These are phyloP conservation scores for Triops longicaudatus DNA, from an alignment of 1,140 invertebrate species.

Conservation along the genomic window DNA sequence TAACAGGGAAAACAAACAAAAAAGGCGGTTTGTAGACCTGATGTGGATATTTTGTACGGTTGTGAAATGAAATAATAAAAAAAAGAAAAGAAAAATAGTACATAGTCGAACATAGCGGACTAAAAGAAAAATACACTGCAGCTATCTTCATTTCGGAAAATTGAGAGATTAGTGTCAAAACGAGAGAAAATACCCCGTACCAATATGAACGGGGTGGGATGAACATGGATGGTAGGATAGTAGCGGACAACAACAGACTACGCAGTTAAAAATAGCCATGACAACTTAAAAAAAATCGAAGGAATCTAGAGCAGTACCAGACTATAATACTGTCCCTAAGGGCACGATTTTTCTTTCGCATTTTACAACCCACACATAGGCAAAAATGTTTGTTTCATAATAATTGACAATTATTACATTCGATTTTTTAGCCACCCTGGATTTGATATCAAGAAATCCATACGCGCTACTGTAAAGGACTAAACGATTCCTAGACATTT, in stretches of 20 bases:
- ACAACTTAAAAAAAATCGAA: not conserved
- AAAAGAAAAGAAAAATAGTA: not conserved
- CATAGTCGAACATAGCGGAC: not conserved
- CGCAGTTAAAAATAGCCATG: not conserved
- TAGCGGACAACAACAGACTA: not conserved
- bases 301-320: slow-evolving; percentile 1
- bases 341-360: not conserved
- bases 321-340: slow-evolving; percentile 8
- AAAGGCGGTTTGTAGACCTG: not conserved
- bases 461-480: not conserved
- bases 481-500: not conserved
- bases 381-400: not conserved
- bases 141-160: not conserved
- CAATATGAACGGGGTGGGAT: not conserved
- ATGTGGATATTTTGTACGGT: not conserved
- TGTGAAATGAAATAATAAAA: not conserved
- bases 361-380: not conserved
- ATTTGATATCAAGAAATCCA: slow-evolving; percentile 15
- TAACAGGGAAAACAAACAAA: too few species aligned
- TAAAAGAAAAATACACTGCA: not conserved
- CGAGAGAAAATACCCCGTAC: not conserved
- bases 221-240: not conserved
- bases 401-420: not conserved
- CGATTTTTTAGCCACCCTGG: not conserved
- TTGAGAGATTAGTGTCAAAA: not conserved